Percentiles rank a stretch among this genome's conserved stretches.
Evolutionary conservation across 1,140 invertebrate genomes (phyloP).

Genomic region (Lasioglossum albipes): DNA sequence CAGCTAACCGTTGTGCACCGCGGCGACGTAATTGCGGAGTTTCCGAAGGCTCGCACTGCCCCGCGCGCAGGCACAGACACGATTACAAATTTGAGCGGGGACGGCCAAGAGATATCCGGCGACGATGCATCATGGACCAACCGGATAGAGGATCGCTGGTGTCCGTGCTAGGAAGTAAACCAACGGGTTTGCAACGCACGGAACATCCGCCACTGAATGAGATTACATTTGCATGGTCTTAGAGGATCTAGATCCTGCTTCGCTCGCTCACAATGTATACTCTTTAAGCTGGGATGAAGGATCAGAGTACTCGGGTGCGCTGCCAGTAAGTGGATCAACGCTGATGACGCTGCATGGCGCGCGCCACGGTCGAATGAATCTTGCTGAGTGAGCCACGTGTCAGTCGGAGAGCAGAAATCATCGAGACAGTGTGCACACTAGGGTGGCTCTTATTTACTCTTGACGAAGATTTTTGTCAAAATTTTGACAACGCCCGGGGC

Average conservation of each 20-base stretch:
- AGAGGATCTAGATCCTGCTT: constrained; percentile 13
- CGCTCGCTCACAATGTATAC: not conserved
- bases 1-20: constrained; percentile 1
- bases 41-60: constrained; percentile 11
- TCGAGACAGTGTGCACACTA: too few species aligned
- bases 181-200: not conserved
- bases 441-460: too few species aligned
- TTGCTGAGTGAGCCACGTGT: too few species aligned
- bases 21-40: constrained; percentile 26
- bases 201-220: constrained; percentile 22
- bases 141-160: not conserved
- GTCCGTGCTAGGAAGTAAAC: not conserved
- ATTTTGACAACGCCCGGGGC: too few species aligned
- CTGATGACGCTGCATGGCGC: too few species aligned
- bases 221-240: not conserved
- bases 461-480: too few species aligned
- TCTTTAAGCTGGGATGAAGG: not conserved
- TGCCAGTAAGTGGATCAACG: not conserved
- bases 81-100: constrained; percentile 22
- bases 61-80: not conserved
- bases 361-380: too few species aligned
- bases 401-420: too few species aligned
- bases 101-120: not conserved
- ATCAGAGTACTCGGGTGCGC: not conserved
- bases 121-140: constrained; percentile 5